Evolutionary conservation across 1,140 invertebrate genomes (phyloP), one percentile per base, ranked within the genome.

Genomic region (Neotoxoptera formosana): DNA sequence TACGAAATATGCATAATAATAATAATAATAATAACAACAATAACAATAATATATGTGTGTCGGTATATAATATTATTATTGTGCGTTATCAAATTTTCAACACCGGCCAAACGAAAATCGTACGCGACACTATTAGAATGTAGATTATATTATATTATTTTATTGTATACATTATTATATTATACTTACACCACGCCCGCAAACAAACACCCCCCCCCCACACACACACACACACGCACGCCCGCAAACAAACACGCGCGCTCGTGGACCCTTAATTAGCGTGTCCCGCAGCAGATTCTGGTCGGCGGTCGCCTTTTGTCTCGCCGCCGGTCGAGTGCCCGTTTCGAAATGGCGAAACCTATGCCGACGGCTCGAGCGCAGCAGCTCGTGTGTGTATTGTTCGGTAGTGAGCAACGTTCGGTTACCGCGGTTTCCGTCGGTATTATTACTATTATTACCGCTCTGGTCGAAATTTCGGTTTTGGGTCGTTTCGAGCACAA

Each of bases 401-500:
- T 25, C 4, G 41, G 41, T 8, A 41, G 41, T 4, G 41, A 1
- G 41, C n/a, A n/a, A n/a, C 83, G 8, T 21, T 20, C 81, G 60
- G 60, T 76, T 76, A 76, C 60, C 60, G 60, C 60, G 60, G 60
- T 76, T 76, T n/a, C 60, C 60, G 60, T 76, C 11, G 30, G n/a
- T 76, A 76, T 76, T 76, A 76, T 76, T 67, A 67, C n/a, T 67
- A 67, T n/a, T 67, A 67, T n/a, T 67, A 60, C 25, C 7, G 60
- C 60, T 76, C 30, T 34, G 17, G n/a, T 30, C 81, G 36, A 83
- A 41, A 83, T 83, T 86, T 86, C 41, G 23, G 11, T 21, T 86
- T 86, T 86, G 41, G 60, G 60, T 76, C 30, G n/a, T 76, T 76
- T 76, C 60, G n/a, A n/a, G n/a, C n/a, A 76, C 60, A 76, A 76